Conservation (phyloP, 2,113 vertebrate species). For the Vireo altiloquus region DNA sequence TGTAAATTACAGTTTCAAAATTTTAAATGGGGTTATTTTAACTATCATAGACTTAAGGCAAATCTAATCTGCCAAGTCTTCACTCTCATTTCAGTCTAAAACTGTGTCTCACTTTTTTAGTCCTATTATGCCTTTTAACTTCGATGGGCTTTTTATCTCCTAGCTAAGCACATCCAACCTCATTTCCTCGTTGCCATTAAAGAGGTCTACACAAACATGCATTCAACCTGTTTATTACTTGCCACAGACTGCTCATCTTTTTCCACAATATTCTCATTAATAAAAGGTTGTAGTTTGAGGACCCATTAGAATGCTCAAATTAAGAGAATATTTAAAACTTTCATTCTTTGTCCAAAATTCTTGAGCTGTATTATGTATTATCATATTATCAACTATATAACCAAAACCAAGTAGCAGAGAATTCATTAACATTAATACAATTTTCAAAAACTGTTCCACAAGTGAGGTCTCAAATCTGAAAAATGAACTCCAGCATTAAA, state of each 20-base stretch:
- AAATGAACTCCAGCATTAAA: neutral
- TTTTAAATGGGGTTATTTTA: constrained; percentile 55
- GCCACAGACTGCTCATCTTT: neutral
- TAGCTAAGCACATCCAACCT: constrained; percentile 17
- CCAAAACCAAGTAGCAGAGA: neutral
- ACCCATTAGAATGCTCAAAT: neutral
- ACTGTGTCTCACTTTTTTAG: neutral
- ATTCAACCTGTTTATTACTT: neutral
- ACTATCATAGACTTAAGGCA: constrained; percentile 43
- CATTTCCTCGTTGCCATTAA: neutral
- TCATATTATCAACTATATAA: neutral
- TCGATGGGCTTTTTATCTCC: constrained; percentile 46
- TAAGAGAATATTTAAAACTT: neutral
- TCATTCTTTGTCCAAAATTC: constrained; percentile 4
- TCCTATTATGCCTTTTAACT: constrained; percentile 14
- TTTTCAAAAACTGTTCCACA: neutral
- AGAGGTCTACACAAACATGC: neutral
- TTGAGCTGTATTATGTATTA: neutral
- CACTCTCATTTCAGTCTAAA: constrained; percentile 22
- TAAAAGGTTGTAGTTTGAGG: neutral
- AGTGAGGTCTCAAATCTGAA: neutral
- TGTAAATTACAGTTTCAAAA: constrained; percentile 65
- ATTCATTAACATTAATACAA: neutral
- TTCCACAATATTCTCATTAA: constrained; percentile 16
- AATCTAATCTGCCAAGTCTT: constrained; percentile 19